Conservation (phyloP, 2,113 vertebrate genomes). For the Vidua chalybeata region DNA sequence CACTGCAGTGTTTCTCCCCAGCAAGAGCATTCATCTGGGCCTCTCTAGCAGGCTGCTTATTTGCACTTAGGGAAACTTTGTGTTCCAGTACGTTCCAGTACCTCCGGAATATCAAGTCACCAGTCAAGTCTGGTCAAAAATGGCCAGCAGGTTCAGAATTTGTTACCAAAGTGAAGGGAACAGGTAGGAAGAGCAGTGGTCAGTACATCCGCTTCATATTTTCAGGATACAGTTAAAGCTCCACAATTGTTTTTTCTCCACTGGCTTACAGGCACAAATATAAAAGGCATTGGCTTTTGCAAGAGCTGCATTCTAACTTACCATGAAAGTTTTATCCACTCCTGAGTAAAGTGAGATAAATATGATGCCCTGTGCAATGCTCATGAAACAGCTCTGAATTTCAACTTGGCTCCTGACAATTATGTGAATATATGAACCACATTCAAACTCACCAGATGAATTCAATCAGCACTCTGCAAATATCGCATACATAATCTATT, state of each 20-base stretch:
- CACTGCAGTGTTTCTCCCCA: background rate
- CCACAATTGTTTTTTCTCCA: background rate
- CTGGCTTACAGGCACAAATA: background rate
- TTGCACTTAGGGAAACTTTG: background rate
- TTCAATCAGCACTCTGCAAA: slow-evolving; percentile 80
- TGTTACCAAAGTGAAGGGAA: background rate
- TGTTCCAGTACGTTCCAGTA: background rate
- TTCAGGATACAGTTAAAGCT: background rate
- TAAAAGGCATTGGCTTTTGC: slow-evolving; percentile 10
- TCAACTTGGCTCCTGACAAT: slow-evolving; percentile 73
- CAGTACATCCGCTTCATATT: background rate
- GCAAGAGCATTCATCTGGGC: background rate
- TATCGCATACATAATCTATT: slow-evolving; percentile 85
- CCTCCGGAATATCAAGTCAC: background rate
- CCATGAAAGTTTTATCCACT: slow-evolving; percentile 13
- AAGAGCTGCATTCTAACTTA: background rate
- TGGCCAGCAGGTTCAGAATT: background rate
- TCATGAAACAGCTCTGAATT: slow-evolving; percentile 73
- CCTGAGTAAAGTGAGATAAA: slow-evolving; percentile 53
- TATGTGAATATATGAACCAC: slow-evolving; percentile 71
- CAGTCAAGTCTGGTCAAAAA: background rate
- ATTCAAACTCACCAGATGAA: slow-evolving; percentile 81
- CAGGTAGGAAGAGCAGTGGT: background rate
- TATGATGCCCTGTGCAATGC: slow-evolving; percentile 39
- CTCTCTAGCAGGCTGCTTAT: background rate